phyloP scores from a whole-genome alignment of 2,888 invertebrate genomes.

The Macrophya annulata region DNA sequence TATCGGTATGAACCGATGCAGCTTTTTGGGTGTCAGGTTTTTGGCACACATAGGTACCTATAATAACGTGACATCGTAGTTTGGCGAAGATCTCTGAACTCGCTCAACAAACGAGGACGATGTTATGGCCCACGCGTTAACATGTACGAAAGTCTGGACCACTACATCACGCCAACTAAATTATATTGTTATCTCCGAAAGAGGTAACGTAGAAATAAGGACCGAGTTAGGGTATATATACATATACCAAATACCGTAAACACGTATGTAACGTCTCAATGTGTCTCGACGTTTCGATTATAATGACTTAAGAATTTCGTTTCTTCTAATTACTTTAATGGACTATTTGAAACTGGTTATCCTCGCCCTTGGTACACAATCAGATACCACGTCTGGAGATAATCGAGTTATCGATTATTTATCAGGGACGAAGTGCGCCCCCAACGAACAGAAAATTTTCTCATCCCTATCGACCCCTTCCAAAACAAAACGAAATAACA shows the following conservation, averaged over 20 bases:
- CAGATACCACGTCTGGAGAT: background rate
- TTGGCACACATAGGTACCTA: conserved; percentile 27
- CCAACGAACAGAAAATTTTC: background rate
- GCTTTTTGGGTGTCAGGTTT: conserved; percentile 18
- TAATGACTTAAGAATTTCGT: too few relatives aligned
- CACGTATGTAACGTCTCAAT: too few relatives aligned
- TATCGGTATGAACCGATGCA: background rate
- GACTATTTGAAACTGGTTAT: too few relatives aligned
- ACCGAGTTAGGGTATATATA: background rate
- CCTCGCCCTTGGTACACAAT: too few relatives aligned
- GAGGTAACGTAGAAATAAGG: background rate
- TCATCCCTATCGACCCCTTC: background rate
- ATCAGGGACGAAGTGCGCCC: conserved; percentile 10
- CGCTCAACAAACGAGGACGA: conserved; percentile 71
- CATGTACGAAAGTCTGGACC: conserved; percentile 69
- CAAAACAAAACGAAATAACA: background rate
- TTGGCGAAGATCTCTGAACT: conserved; percentile 50
- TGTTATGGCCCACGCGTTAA: conserved; percentile 72
- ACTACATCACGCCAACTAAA: conserved; percentile 70
- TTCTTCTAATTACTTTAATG: too few relatives aligned
- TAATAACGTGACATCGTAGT: conserved; percentile 46
- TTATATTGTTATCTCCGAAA: conserved; percentile 57
- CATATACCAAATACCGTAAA: background rate
- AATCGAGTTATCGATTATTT: conserved; percentile 6
- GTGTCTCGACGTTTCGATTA: too few relatives aligned